Percentiles rank a stretch among this genome's conserved stretches.
Evolutionary conservation across 1,140 invertebrate genomes (phyloP).

Genomic region (Panonychus citri): DNA sequence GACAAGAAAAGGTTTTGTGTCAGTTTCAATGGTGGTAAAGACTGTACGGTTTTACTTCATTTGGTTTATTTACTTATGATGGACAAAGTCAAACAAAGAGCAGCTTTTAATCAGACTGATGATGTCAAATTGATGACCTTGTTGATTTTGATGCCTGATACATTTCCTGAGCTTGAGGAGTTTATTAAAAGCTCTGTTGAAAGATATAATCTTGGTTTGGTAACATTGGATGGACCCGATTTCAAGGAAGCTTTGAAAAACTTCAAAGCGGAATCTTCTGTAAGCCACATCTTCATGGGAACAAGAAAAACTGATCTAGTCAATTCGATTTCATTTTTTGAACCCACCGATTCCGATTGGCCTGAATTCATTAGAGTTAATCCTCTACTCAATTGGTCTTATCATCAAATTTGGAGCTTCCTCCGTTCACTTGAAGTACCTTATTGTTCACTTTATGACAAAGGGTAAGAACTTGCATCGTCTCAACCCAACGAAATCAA

Average conservation of each 20-base stretch:
- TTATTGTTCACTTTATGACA: conserved; percentile 68
- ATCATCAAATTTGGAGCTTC: conserved; percentile 69
- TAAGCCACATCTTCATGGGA: conserved; percentile 62
- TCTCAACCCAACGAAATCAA: background rate
- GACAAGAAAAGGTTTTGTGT: conserved; percentile 34
- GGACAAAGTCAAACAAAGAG: conserved; percentile 18
- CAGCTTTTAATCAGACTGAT: conserved; percentile 18
- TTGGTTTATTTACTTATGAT: conserved; percentile 37
- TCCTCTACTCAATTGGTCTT: conserved; percentile 70
- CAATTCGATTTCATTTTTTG: conserved; percentile 6
- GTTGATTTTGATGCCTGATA: conserved; percentile 45
- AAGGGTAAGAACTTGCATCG: conserved; percentile 30
- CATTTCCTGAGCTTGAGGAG: conserved; percentile 61
- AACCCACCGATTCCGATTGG: conserved; percentile 53
- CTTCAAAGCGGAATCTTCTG: conserved; percentile 30
- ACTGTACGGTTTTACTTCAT: conserved; percentile 74
- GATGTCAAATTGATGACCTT: conserved; percentile 31
- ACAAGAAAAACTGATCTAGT: conserved; percentile 49
- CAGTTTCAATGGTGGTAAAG: conserved; percentile 91
- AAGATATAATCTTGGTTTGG: conserved; percentile 43
- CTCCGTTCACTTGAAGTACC: conserved; percentile 48
- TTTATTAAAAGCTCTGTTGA: conserved; percentile 45
- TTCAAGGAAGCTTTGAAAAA: conserved; percentile 39
- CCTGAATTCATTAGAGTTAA: conserved; percentile 61
- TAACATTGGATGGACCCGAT: conserved; percentile 37